Percentiles rank a stretch among this genome's conserved stretches.
Evolutionary conservation across 2,797 vertebrate species (phyloP).

Genomic region (Lindbergichthys nudifrons): DNA sequence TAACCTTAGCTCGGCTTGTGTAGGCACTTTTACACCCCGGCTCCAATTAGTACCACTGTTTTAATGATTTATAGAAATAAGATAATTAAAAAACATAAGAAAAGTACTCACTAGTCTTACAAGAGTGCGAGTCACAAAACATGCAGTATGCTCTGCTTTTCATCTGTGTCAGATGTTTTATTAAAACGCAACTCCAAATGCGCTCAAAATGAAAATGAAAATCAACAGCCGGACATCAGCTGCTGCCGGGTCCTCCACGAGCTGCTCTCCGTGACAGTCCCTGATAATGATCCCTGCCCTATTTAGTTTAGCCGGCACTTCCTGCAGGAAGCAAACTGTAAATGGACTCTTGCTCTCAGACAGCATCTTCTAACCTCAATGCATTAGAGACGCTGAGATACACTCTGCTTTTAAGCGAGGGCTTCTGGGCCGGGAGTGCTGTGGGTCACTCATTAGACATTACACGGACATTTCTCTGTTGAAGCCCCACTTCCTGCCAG

Average conservation of each 20-base stretch:
- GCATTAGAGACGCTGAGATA: slow-evolving; percentile 75
- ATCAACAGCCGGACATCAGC: slow-evolving; percentile 59
- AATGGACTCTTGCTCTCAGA: slow-evolving; percentile 69
- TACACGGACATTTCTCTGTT: slow-evolving; percentile 59
- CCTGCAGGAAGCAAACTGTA: slow-evolving; percentile 61
- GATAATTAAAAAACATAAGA: slow-evolving; percentile 40
- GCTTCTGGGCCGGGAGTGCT: slow-evolving; percentile 54
- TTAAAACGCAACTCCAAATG: slow-evolving; percentile 59
- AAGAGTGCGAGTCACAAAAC: slow-evolving; percentile 47
- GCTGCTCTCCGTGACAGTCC: slow-evolving; percentile 59
- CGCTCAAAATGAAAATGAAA: slow-evolving; percentile 59
- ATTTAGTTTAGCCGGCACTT: slow-evolving; percentile 68
- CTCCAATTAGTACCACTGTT: slow-evolving; percentile 15
- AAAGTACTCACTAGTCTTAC: slow-evolving; percentile 33
- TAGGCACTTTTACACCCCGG: slow-evolving; percentile 5
- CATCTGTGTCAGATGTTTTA: slow-evolving; percentile 65
- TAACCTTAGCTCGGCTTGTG: not conserved
- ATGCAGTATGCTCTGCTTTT: slow-evolving; percentile 57
- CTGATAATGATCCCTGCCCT: slow-evolving; percentile 65
- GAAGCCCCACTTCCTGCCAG: slow-evolving; percentile 54
- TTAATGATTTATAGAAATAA: slow-evolving; percentile 53
- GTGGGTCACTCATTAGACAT: slow-evolving; percentile 71
- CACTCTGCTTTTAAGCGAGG: slow-evolving; percentile 74
- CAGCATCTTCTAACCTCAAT: slow-evolving; percentile 72
- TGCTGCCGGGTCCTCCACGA: slow-evolving; percentile 44